Percentiles rank a stretch among this genome's conserved stretches.
Evolutionary conservation across 2,888 invertebrate species (phyloP).

Genomic region (Agonopterix subpropinquella): DNA sequence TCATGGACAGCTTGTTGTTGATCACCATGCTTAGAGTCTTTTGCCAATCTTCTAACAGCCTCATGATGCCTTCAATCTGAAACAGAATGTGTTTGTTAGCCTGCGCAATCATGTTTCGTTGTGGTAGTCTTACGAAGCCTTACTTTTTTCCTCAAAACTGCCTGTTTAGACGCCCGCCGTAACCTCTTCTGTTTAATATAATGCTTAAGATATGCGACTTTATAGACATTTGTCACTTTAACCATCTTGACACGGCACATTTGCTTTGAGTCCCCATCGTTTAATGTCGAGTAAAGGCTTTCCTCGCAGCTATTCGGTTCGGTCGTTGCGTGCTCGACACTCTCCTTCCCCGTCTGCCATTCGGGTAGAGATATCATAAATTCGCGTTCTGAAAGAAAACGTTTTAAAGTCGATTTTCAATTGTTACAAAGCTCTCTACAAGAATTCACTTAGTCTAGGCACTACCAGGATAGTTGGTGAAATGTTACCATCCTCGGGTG

Average conservation of each 20-base stretch:
- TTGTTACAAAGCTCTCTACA: neutral
- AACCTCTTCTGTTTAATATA: constrained; percentile 58
- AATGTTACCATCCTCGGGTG: constrained; percentile 29
- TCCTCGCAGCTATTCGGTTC: constrained; percentile 27
- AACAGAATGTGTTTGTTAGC: constrained; percentile 10
- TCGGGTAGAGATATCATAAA: constrained; percentile 44
- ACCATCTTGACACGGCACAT: constrained; percentile 58
- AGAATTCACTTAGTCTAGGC: neutral
- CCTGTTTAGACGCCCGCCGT: constrained; percentile 47
- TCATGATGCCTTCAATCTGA: constrained; percentile 56
- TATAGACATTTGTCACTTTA: constrained; percentile 63
- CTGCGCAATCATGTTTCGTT: no score
- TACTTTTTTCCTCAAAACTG: constrained; percentile 56
- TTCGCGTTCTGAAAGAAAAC: constrained; percentile 36
- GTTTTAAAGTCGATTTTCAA: neutral
- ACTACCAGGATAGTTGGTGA: neutral
- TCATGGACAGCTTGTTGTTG: constrained; percentile 39
- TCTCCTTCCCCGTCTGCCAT: constrained; percentile 13
- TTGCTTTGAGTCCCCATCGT: constrained; percentile 36
- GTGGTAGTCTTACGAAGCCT: no score
- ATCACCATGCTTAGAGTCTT: constrained; percentile 52
- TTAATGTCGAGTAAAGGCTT: constrained; percentile 44
- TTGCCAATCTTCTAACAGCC: constrained; percentile 59
- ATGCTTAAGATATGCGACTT: constrained; percentile 57
- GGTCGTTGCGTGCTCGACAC: constrained; percentile 25